phyloP scores from a whole-genome alignment of 2,797 vertebrate species.

The Falco novaeseelandiae region DNA sequence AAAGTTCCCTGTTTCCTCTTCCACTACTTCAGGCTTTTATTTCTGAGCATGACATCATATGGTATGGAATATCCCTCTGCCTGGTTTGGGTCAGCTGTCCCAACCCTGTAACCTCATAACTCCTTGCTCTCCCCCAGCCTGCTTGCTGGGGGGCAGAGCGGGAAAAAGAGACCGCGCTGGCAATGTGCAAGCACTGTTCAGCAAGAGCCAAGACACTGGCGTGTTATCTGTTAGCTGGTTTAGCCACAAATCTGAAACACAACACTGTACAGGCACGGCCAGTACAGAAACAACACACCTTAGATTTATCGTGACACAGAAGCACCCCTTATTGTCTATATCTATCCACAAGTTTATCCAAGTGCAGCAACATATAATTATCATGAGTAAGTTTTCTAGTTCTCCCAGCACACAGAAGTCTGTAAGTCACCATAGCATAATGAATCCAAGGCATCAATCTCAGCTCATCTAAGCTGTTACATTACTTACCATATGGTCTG shows the following conservation, averaged over 20 bases:
- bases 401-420: background rate
- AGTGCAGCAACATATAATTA: background rate
- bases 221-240: background rate
- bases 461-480: background rate
- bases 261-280: background rate
- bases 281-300: background rate
- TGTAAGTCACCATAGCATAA: background rate
- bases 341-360: background rate
- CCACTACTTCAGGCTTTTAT: background rate
- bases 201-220: accelerated
- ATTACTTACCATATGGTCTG: background rate
- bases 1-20: background rate
- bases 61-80: background rate
- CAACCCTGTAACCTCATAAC: background rate
- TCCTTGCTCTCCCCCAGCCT: background rate
- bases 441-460: background rate
- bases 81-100: background rate
- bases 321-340: background rate
- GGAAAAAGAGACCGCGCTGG: accelerated
- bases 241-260: background rate
- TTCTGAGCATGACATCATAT: background rate
- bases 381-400: background rate
- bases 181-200: background rate
- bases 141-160: background rate
- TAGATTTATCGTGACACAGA: background rate